Conservation (phyloP, 2,797 vertebrate genomes). For the Oryzias sinensis region DNA sequence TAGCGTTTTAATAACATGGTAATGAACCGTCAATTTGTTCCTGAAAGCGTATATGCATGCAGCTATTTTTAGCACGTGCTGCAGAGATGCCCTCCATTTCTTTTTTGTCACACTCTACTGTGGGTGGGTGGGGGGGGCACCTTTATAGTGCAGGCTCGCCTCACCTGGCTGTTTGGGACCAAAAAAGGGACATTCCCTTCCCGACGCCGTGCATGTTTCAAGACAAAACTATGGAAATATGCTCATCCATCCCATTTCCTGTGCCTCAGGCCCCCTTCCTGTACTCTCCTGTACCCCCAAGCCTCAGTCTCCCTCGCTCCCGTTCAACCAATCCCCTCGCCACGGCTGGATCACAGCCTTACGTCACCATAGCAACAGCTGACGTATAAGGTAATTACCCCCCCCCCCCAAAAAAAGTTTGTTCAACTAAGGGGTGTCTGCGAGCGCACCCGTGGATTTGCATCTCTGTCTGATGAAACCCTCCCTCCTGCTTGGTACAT, state of each 20-base stretch:
- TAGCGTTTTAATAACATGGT: conserved; percentile 45
- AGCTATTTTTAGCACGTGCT: conserved; percentile 58
- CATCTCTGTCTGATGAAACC: conserved; percentile 66
- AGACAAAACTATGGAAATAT: conserved; percentile 58
- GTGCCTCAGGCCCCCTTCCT: conserved; percentile 46
- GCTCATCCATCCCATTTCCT: conserved; percentile 59
- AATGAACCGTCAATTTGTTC: conserved; percentile 46
- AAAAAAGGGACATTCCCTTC: background rate
- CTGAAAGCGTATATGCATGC: conserved; percentile 28
- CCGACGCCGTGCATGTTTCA: conserved; percentile 33
- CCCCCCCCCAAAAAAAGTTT: conserved; percentile 60
- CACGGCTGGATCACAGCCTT: conserved; percentile 61
- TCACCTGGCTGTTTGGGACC: conserved; percentile 25
- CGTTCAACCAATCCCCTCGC: conserved; percentile 63
- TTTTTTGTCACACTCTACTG: conserved; percentile 25
- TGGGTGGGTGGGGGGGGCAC: conserved; percentile 42
- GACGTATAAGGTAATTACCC: conserved; percentile 76
- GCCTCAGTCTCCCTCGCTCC: conserved; percentile 49
- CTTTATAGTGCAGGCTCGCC: conserved; percentile 6
- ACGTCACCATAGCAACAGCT: conserved; percentile 82
- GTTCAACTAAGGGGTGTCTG: conserved; percentile 47
- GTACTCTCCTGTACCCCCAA: conserved; percentile 42
- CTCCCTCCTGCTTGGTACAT: conserved; percentile 54
- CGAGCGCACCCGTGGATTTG: conserved; percentile 38
- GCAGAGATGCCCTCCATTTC: conserved; percentile 26